phyloP scores from a whole-genome alignment of 2,113 vertebrate genomes.

The Glaucomys volans region DNA sequence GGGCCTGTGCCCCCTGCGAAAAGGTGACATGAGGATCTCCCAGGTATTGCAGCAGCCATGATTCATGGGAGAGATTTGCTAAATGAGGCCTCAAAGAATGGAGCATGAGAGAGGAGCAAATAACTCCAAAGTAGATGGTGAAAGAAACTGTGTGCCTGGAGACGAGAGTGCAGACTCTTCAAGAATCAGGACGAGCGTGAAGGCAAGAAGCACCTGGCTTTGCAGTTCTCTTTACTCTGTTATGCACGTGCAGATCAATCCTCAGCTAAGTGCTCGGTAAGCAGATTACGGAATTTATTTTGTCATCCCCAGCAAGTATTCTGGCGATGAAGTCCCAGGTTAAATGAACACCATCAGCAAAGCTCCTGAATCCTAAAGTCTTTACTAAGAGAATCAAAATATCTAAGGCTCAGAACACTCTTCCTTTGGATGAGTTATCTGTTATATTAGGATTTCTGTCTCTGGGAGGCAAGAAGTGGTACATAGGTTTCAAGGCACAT shows the following conservation, averaged over 20 bases:
- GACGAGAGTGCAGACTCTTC: not conserved
- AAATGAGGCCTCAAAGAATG: not conserved
- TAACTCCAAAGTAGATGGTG: not conserved
- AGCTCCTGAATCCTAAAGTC: not conserved
- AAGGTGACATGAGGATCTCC: not conserved
- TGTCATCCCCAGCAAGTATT: not conserved
- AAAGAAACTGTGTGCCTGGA: not conserved
- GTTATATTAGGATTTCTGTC: not conserved
- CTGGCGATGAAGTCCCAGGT: not conserved
- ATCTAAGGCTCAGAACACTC: not conserved
- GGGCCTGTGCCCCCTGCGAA: not conserved
- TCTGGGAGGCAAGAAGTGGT: not conserved
- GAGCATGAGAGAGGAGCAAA: not conserved
- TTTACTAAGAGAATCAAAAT: not conserved
- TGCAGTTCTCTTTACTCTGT: not conserved
- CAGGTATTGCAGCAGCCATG: not conserved
- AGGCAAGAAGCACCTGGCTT: not conserved
- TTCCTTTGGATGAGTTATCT: not conserved
- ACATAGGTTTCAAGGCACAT: not conserved
- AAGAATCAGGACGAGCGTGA: not conserved
- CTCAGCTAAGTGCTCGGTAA: slow-evolving; percentile 24
- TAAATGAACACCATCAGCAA: not conserved
- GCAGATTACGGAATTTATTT: not conserved
- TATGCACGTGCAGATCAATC: not conserved
- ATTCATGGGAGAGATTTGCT: slow-evolving; percentile 26